Conservation (phyloP, 2,113 vertebrate genomes). For the Dolichotis patagonum region DNA sequence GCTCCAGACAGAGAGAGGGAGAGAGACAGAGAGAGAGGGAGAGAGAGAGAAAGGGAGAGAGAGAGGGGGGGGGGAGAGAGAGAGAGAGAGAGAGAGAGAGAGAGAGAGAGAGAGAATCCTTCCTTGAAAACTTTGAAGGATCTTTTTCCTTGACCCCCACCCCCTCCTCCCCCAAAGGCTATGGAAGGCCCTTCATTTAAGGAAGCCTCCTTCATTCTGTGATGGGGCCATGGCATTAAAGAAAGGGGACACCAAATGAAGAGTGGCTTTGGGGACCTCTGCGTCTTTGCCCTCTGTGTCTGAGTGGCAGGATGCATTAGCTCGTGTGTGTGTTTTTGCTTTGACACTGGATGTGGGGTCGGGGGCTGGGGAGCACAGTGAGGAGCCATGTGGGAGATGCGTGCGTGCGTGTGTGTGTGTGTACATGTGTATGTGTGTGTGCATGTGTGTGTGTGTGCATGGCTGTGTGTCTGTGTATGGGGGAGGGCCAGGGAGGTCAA, state of each 20-base stretch:
- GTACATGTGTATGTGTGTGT: conserved; percentile 1
- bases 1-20: background rate
- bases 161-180: background rate
- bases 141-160: background rate
- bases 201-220: background rate
- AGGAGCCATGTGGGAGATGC: conserved; percentile 69
- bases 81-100: background rate
- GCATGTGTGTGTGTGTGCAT: no score
- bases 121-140: background rate
- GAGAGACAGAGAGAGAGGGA: background rate
- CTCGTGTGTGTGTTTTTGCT: conserved; percentile 69
- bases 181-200: background rate
- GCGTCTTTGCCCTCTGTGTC: background rate
- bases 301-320: conserved; percentile 34
- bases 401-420: conserved; percentile 13
- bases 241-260: conserved; percentile 8
- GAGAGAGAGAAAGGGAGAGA: background rate
- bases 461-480: background rate
- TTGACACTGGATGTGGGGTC: conserved; percentile 55
- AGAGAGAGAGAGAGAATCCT: background rate
- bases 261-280: background rate
- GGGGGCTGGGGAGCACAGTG: conserved; percentile 74
- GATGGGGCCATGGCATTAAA: conserved; percentile 33
- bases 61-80: background rate
- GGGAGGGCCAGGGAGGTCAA: background rate